A percentile compares a stretch with the other conserved stretches of the same genome.
Conservation (phyloP, 2,113 vertebrate species). For the Proterorhinus semilunaris region DNA sequence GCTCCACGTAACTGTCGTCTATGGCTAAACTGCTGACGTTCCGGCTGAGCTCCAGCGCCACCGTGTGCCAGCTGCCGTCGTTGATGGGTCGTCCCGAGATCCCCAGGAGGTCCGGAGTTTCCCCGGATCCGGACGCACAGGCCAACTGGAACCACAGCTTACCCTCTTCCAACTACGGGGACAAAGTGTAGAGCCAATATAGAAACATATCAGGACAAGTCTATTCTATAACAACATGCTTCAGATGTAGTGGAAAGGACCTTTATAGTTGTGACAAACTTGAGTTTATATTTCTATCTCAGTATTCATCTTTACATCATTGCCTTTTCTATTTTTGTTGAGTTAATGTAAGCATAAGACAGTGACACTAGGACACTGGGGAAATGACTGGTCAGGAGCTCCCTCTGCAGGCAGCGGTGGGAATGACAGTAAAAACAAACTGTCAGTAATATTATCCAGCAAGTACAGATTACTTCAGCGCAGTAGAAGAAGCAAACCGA, state of each 20-base stretch:
- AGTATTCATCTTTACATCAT: no score
- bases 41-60: slow-evolving; percentile 89
- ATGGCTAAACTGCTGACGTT: slow-evolving; percentile 93
- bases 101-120: slow-evolving; percentile 83
- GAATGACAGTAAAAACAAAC: no score
- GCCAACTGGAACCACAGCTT: slow-evolving; percentile 94
- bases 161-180: slow-evolving; percentile 86
- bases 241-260: not conserved
- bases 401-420: no score
- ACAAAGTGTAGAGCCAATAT: not conserved
- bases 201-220: not conserved
- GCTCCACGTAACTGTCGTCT: slow-evolving; percentile 92
- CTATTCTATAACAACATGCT: not conserved
- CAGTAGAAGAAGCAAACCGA: no score
- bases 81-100: slow-evolving; percentile 89
- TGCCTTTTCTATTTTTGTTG: no score
- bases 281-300: no score
- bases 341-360: no score
- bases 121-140: slow-evolving; percentile 68
- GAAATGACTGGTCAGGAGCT: no score
- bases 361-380: no score
- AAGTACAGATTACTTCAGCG: no score
- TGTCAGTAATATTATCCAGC: no score
- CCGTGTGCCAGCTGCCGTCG: slow-evolving; percentile 93
- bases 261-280: no score